Base-by-base conservation (phyloP, 64 coral and sea anemone species). In the Dendrophyllia cribrosa region DNA sequence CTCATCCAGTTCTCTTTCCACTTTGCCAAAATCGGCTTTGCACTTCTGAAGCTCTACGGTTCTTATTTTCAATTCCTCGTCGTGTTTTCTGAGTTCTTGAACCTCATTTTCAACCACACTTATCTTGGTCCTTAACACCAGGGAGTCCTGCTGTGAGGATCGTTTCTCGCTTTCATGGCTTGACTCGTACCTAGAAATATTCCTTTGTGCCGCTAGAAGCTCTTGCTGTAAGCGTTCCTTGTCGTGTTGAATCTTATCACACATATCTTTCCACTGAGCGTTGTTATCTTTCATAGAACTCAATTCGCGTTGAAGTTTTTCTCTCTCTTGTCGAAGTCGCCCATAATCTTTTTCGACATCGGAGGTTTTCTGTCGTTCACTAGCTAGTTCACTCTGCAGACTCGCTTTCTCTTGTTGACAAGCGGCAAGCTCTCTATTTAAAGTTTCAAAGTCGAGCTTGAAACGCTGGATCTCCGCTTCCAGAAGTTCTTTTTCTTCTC, bases 201-300 rank as follows among this genome's bases (percentile, higher is more conserved):
- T 91, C 25, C 88, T 88, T 50, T 97, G 92, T 25, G 87, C 53
- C 21, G 78, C 82, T 9, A 97, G 62, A 82, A 97, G 78, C 60
- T 97, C 95, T 50, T 94, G 66, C 58, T 97, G 95, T 2, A 97
- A 44, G 25, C 92, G 79, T 81, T 97, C 95, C 69, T 97, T 97
- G 58, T 97, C 95, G 19, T 91, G 74, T 55, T 97, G 95, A 62
- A 97, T 97, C 65, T 94, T 97, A 58, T 97, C 95, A 55, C 95
- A 97, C 95, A 97, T 97, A 26, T 97, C 95, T 76, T 97, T 97
- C 95, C 95, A 97, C 55, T 94, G 92, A 44, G 92, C 50, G 62
- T 97, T 97, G 9, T 93, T 97, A 46, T 94, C 95, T 62, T 94
- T 97, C 95, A 97, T 97, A 11, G 87, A 68, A 3, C n/a, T 85